These are phyloP conservation scores for Chrysolophus pictus DNA, from an alignment of 2,797 vertebrate species.

Conservation along the genomic window DNA sequence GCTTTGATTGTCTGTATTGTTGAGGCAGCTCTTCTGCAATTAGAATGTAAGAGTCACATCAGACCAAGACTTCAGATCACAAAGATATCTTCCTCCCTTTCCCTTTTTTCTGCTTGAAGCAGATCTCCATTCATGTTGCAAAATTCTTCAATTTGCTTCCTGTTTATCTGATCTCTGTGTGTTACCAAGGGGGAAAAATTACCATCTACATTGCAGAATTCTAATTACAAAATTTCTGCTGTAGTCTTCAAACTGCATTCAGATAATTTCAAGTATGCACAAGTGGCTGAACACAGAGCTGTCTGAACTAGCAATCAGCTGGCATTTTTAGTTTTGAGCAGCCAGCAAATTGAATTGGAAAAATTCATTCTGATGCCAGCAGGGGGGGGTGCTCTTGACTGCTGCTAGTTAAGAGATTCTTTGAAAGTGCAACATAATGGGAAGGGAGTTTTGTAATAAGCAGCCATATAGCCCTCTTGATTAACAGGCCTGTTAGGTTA, in stretches of 20 bases:
- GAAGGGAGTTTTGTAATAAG: constrained; percentile 68
- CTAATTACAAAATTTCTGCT: constrained; percentile 76
- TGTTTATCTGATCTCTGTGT: constrained; percentile 69
- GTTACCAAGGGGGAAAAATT: constrained; percentile 62
- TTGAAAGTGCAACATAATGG: constrained; percentile 61
- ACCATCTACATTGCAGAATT: constrained; percentile 71
- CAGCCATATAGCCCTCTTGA: constrained; percentile 64
- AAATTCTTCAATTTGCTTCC: constrained; percentile 63
- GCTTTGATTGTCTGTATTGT: constrained; percentile 25
- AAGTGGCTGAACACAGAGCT: constrained; percentile 64
- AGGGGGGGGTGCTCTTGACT: constrained; percentile 70
- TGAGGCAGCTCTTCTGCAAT: neutral
- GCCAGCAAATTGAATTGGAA: constrained; percentile 69
- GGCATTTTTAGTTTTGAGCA: constrained; percentile 70
- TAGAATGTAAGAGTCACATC: neutral
- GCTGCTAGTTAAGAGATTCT: constrained; percentile 61
- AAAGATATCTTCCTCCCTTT: constrained; percentile 8
- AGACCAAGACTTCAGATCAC: constrained; percentile 4
- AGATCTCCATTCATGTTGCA: constrained; percentile 60
- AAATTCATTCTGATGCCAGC: constrained; percentile 72
- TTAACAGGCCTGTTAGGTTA: constrained; percentile 60
- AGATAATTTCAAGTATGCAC: constrained; percentile 69
- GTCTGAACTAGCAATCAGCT: constrained; percentile 70
- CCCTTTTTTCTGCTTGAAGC: neutral
- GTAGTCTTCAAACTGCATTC: constrained; percentile 75